Conservation (phyloP, 1,140 invertebrate species). For the Eulimnadia texana region DNA sequence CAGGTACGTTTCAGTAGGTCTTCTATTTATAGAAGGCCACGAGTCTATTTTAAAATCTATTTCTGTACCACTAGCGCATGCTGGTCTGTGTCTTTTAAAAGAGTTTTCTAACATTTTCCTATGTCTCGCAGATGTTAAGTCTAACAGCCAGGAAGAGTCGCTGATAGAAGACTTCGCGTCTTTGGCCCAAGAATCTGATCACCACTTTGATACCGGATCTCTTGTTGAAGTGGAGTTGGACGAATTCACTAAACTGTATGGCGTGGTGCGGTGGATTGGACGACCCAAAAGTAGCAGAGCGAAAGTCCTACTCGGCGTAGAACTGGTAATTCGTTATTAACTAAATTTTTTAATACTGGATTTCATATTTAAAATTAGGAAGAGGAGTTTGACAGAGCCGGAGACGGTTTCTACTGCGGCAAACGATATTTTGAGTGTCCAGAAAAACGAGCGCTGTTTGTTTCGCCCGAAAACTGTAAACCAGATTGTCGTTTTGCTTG, state of each 20-base stretch:
- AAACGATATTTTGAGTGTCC: conserved; percentile 53
- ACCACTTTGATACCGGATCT: conserved; percentile 51
- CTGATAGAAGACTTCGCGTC: conserved; percentile 8
- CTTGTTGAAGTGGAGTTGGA: conserved; percentile 46
- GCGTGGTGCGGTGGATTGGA: conserved; percentile 79
- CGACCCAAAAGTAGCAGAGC: conserved; percentile 29
- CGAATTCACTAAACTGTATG: conserved; percentile 37
- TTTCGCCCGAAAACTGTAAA: conserved; percentile 54
- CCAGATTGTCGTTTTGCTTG: conserved; percentile 62
- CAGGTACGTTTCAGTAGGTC: not conserved
- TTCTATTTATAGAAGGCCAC: not conserved
- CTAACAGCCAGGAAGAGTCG: too few relatives aligned
- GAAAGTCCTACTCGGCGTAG: conserved; percentile 47
- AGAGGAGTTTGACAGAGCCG: conserved; percentile 50
- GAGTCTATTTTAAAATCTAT: too few relatives aligned
- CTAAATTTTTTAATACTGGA: conserved; percentile 9
- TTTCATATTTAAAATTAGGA: conserved; percentile 36
- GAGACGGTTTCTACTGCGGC: conserved; percentile 60
- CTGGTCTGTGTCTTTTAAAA: not conserved
- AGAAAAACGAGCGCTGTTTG: conserved; percentile 56
- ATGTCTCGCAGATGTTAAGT: too few relatives aligned
- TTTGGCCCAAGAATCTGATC: not conserved
- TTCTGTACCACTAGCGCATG: not conserved
- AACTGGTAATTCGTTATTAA: conserved; percentile 37
- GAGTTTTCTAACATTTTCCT: not conserved